Conservation (phyloP, 2,113 vertebrate genomes). For the Regulus satrapa region DNA sequence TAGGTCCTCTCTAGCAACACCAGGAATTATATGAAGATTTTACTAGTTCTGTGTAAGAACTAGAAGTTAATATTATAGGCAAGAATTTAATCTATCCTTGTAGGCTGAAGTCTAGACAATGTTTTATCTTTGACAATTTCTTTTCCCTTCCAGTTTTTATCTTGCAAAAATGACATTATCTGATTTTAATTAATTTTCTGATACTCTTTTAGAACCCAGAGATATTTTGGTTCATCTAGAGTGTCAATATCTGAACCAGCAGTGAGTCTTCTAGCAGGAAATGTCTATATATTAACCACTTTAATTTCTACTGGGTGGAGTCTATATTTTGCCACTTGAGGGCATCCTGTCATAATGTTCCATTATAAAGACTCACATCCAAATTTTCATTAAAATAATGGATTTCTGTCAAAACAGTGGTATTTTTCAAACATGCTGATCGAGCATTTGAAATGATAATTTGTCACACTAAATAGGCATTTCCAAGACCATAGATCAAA, state of each 20-base stretch:
- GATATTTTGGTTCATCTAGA: neutral
- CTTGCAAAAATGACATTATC: neutral
- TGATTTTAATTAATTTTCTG: neutral
- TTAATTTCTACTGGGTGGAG: conserved; percentile 56
- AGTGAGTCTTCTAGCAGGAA: neutral
- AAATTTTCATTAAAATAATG: conserved; percentile 22
- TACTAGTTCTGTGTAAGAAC: neutral
- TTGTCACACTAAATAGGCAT: conserved; percentile 31
- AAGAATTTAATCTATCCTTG: neutral
- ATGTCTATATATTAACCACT: neutral
- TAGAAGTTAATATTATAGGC: neutral
- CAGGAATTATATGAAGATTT: neutral
- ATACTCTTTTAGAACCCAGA: neutral
- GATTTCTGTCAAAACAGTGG: neutral
- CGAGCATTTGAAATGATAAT: conserved; percentile 25
- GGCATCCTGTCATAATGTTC: conserved; percentile 76
- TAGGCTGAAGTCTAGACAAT: neutral
- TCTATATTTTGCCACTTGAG: conserved; percentile 77
- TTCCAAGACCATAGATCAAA: conserved; percentile 40
- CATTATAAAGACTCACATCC: neutral
- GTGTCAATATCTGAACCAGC: neutral
- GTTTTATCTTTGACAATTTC: neutral
- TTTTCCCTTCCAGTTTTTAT: neutral
- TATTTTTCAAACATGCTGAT: conserved; percentile 28
- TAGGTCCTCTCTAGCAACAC: neutral